Conservation (phyloP, 2,888 invertebrate genomes). For the Heliconius charithonia region DNA sequence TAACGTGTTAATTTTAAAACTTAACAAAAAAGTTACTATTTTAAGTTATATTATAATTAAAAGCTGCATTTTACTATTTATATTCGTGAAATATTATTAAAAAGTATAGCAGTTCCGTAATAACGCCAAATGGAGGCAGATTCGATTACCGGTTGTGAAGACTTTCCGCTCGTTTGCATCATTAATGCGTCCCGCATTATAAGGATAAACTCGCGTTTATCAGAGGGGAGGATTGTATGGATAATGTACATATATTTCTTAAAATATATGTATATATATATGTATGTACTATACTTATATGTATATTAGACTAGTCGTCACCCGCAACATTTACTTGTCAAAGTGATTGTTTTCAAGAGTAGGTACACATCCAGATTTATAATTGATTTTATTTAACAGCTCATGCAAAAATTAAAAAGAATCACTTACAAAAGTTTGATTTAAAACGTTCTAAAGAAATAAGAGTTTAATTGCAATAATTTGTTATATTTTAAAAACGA, state of each 20-base stretch:
- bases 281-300: background rate
- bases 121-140: slow-evolving; percentile 43
- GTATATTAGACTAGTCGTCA: too few species aligned
- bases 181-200: slow-evolving; percentile 58
- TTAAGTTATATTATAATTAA: background rate
- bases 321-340: background rate
- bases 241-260: background rate
- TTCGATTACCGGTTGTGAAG: slow-evolving; percentile 56
- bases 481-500: background rate
- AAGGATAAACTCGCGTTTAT: slow-evolving; percentile 56
- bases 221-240: background rate
- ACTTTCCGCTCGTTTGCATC: slow-evolving; percentile 61
- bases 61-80: background rate
- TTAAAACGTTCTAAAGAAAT: background rate
- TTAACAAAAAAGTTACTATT: background rate
- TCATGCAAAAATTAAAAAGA: background rate
- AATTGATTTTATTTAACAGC: background rate
- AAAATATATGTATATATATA: background rate
- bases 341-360: background rate
- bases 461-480: background rate
- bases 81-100: background rate
- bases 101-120: slow-evolving; percentile 11
- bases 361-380: background rate
- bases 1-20: too few species aligned
- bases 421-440: background rate